These are phyloP conservation scores for Emesis furor DNA, from an alignment of 2,888 invertebrate genomes.

Conservation along the genomic window DNA sequence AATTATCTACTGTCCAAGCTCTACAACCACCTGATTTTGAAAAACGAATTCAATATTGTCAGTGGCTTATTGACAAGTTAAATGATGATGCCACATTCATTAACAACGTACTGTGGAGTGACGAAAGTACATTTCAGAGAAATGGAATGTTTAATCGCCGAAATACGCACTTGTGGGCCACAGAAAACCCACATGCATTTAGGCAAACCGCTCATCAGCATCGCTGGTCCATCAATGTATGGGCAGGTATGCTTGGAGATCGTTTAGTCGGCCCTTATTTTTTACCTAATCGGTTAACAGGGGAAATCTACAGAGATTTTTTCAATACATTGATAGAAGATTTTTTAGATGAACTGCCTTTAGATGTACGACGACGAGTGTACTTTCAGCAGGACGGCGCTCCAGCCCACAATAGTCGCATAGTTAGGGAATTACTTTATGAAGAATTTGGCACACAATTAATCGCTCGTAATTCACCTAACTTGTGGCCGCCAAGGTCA, in stretches of 20 bases:
- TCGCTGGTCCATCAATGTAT: not conserved
- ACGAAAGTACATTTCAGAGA: constrained; percentile 3
- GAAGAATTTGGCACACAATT: not conserved
- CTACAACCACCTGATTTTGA: not conserved
- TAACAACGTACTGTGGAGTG: not conserved
- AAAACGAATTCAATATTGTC: not conserved
- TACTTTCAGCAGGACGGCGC: not conserved
- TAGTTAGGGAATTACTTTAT: not conserved
- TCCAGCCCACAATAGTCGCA: not conserved
- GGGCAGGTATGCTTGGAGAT: not conserved
- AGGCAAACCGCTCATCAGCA: not conserved
- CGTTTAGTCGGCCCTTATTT: not conserved
- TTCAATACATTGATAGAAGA: not conserved
- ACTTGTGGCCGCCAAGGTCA: not conserved
- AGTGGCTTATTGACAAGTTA: not conserved
- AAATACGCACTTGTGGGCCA: not conserved
- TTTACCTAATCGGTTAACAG: not conserved
- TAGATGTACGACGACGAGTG: not conserved
- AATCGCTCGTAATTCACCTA: not conserved
- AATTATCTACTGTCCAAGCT: not conserved
- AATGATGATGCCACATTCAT: not conserved
- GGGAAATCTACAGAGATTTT: constrained; percentile 1
- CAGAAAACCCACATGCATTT: not conserved
- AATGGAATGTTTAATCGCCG: constrained; percentile 6
- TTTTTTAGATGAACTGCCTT: not conserved